Conservation (phyloP, 2,888 invertebrate species). For the Leptinotarsa rubiginosa region DNA sequence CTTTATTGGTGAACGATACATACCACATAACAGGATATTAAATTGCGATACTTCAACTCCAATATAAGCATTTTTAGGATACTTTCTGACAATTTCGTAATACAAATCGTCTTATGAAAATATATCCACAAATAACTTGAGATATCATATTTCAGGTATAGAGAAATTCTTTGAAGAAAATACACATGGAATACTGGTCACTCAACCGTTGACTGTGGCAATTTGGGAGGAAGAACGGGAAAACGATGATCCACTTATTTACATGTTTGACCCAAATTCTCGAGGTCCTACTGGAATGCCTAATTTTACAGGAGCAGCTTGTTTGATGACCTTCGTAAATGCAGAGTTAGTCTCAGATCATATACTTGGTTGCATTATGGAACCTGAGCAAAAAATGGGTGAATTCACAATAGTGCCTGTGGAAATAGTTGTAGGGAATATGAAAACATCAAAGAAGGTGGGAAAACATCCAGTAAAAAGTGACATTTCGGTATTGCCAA, state of each 20-base stretch:
- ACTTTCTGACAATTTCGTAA: no score
- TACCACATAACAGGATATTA: no score
- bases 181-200: conserved; percentile 70
- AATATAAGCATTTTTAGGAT: no score
- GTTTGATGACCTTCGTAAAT: conserved; percentile 69
- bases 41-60: no score
- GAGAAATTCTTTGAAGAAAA: conserved; percentile 71
- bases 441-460: conserved; percentile 44
- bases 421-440: conserved; percentile 58
- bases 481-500: conserved; percentile 40
- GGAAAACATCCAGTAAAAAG: conserved; percentile 43
- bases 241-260: conserved; percentile 69
- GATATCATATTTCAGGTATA: conserved; percentile 61
- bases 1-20: no score
- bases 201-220: conserved; percentile 65
- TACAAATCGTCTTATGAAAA: no score
- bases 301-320: conserved; percentile 67
- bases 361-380: conserved; percentile 68
- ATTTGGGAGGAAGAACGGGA: conserved; percentile 67
- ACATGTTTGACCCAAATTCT: conserved; percentile 72
- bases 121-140: no score
- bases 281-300: conserved; percentile 65
- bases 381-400: conserved; percentile 62
- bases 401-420: conserved; percentile 65
- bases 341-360: conserved; percentile 68